These are phyloP conservation scores for Saccostrea cuccullata DNA, from an alignment of 1,140 invertebrate species.

Conservation along the genomic window DNA sequence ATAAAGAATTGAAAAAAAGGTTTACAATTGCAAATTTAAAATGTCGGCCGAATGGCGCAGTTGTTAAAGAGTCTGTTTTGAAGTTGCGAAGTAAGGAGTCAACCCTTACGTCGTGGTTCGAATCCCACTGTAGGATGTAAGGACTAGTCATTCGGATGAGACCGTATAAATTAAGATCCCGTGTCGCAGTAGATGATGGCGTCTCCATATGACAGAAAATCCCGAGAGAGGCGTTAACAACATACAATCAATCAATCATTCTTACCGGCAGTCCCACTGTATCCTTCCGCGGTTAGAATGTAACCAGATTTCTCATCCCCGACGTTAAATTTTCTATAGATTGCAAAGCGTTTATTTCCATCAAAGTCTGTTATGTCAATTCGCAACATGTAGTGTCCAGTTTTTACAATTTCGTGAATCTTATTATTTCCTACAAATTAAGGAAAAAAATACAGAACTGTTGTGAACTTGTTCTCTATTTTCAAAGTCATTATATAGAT, in stretches of 20 bases:
- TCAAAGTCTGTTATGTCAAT: neutral
- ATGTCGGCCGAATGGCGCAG: no score
- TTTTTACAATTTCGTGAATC: neutral
- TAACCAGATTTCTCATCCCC: slow-evolving; percentile 11
- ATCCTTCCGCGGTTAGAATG: neutral
- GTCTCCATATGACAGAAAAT: neutral
- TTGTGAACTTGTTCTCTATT: no score
- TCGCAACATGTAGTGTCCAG: neutral
- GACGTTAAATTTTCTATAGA: neutral
- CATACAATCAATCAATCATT: neutral
- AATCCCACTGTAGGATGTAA: no score
- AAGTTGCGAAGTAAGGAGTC: no score
- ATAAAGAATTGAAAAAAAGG: neutral
- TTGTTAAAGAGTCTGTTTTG: no score
- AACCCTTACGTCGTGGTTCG: no score
- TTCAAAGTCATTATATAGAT: no score
- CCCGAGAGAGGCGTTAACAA: neutral
- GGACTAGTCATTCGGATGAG: no score
- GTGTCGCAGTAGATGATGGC: no score
- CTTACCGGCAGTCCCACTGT: neutral
- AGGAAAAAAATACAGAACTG: no score
- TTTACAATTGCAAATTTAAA: neutral
- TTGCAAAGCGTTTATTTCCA: neutral
- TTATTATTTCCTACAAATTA: neutral
- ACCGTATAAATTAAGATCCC: no score